Evolutionary conservation across 2,797 vertebrate species (phyloP).

Genomic region (Melanotaenia pygmaea): DNA sequence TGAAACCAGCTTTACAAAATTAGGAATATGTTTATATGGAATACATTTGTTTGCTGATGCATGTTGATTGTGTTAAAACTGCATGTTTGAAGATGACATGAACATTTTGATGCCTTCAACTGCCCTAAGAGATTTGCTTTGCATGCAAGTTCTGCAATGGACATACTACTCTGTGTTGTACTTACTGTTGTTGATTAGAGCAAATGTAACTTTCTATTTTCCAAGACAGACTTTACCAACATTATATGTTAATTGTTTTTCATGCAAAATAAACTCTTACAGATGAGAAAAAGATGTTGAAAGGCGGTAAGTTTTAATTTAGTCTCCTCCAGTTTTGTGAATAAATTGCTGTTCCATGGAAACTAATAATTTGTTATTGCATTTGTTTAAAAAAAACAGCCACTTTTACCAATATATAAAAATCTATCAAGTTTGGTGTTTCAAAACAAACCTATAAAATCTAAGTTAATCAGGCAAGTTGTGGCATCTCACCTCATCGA

Average conservation of each 20-base stretch:
- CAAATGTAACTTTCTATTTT: conserved; percentile 67
- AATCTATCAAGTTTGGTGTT: too few species aligned
- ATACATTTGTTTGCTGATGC: conserved; percentile 41
- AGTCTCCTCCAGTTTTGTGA: conserved; percentile 59
- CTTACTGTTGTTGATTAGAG: conserved; percentile 29
- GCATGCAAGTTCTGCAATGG: conserved; percentile 53
- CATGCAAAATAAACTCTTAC: conserved; percentile 51
- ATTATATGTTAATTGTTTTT: conserved; percentile 66
- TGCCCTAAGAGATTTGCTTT: conserved; percentile 74
- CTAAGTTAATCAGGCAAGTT: neutral
- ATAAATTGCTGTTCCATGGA: conserved; percentile 71
- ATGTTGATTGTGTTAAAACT: conserved; percentile 56
- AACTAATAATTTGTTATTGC: conserved; percentile 26
- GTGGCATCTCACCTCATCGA: too few species aligned
- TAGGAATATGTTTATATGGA: neutral
- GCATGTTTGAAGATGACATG: conserved; percentile 53
- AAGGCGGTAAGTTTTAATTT: conserved; percentile 17
- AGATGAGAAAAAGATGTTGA: conserved; percentile 43
- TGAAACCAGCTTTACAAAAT: neutral
- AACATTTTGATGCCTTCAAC: conserved; percentile 64
- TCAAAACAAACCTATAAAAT: neutral
- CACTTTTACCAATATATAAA: too few species aligned
- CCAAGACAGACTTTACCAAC: conserved; percentile 56
- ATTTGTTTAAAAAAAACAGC: neutral
- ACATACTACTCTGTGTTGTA: conserved; percentile 25